Base-by-base conservation (phyloP, 2,888 invertebrate genomes). In the Acrobasis repandana region DNA sequence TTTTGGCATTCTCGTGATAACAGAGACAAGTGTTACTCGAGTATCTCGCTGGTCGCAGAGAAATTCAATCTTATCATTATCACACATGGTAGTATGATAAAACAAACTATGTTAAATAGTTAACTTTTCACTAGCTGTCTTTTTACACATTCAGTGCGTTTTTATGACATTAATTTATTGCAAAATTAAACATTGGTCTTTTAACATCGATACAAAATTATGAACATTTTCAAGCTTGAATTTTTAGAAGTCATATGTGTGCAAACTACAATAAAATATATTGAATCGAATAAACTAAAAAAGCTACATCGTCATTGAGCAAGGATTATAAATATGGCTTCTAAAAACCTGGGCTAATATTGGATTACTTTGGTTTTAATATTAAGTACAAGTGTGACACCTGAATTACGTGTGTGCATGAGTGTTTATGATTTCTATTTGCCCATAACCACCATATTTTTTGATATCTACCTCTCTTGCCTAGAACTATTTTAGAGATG, bases 391-490 rank as follows among this genome's bases (percentile, higher is more conserved):
- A 34, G 48, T 20, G 49, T 34, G 9, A 36, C 34, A 49, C 47
- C 10, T 47, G 11, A 48, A 48, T 68, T 71, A 66, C 73, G 68
- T 72, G 72, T 79, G 78, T 85, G 84, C 85, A 85, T 84, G 86
- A 78, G 76, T 81, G 83, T 82, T 80, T 74, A 76, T 72, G 70
- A 74, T 77, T 77, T 73, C 73, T 75, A 75, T 79, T 73, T 79
- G 85, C 82, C 83, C 84, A 73, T 86, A 85, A 87, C 86, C 83
- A 85, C 85, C 82, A 84, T 85, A 86, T 85, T 59, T 61, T 52
- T 47, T 56, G 38, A 52, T 51, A 38, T 14, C 38, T 18, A 38
- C 14, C 28, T 18, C 28, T 49, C 20, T 50, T 49, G 11, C 18
- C 54, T 43, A 54, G 54, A 38, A 54, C 54, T 2, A 36, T 15